A percentile compares a stretch with the other conserved stretches of the same genome.
Evolutionary conservation across 2,113 vertebrate species (phyloP).

Genomic region (Hymenochirus boettgeri): DNA sequence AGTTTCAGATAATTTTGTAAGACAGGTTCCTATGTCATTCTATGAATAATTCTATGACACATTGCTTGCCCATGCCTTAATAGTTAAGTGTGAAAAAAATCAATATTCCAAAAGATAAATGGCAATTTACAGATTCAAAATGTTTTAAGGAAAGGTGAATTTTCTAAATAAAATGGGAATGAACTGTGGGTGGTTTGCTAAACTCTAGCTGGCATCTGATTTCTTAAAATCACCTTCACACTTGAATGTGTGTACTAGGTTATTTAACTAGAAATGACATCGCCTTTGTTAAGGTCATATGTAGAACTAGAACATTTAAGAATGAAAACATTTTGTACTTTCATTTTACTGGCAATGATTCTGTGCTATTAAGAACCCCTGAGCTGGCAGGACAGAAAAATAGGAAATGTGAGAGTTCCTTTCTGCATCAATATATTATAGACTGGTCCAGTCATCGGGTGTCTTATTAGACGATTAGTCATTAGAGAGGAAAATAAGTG

Average conservation of each 20-base stretch:
- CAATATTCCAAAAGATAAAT: too few species aligned
- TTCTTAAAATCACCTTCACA: too few species aligned
- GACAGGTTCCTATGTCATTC: too few species aligned
- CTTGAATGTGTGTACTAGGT: neutral
- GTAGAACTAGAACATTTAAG: neutral
- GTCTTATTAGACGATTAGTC: conserved; percentile 23
- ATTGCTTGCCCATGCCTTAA: too few species aligned
- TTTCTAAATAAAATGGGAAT: too few species aligned
- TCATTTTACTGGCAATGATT: conserved; percentile 17
- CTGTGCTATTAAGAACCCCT: conserved; percentile 4
- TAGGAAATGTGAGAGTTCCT: neutral
- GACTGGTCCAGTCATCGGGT: conserved; percentile 12
- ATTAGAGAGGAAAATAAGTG: conserved; percentile 17
- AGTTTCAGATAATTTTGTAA: too few species aligned
- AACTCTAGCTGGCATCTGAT: too few species aligned
- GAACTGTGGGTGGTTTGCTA: too few species aligned
- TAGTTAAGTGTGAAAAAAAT: too few species aligned
- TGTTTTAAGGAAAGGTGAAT: too few species aligned
- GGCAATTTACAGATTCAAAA: too few species aligned
- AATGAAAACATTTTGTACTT: conserved; percentile 4
- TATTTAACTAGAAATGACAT: neutral
- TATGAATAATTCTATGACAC: too few species aligned
- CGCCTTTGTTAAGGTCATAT: neutral
- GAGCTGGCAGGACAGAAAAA: neutral
- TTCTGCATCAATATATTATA: conserved; percentile 1